A percentile compares a stretch with the other conserved stretches of the same genome.
These are phyloP conservation scores for Anthophora plumipes DNA, from an alignment of 2,888 invertebrate species.

Conservation along the genomic window DNA sequence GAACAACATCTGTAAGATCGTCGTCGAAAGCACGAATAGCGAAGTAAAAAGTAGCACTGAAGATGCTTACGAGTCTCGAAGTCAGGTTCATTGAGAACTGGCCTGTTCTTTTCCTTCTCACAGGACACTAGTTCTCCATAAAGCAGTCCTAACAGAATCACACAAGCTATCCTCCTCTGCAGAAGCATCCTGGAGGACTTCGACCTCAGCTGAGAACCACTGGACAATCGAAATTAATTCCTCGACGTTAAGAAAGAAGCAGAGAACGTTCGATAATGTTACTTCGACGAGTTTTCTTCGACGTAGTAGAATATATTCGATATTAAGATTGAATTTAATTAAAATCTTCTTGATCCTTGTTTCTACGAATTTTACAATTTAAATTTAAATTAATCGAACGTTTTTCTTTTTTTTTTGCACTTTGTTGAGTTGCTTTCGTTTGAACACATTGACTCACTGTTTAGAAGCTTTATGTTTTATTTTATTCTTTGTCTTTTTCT, in stretches of 20 bases:
- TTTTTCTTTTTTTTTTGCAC: background rate
- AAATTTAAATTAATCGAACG: too few relatives aligned
- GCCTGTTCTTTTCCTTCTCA: conserved; percentile 46
- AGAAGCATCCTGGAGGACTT: conserved; percentile 48
- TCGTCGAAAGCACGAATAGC: background rate
- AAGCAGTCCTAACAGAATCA: conserved; percentile 67
- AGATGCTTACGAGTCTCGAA: conserved; percentile 80
- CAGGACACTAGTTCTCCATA: conserved; percentile 41
- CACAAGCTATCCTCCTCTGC: conserved; percentile 55
- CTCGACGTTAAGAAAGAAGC: background rate
- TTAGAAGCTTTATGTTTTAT: too few relatives aligned
- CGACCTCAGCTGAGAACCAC: conserved; percentile 5
- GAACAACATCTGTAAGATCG: background rate
- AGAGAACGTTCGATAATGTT: background rate
- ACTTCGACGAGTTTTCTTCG: background rate
- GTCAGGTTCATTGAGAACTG: conserved; percentile 77
- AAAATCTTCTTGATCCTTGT: too few relatives aligned
- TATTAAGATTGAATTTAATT: too few relatives aligned
- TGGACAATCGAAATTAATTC: background rate
- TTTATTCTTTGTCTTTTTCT: background rate
- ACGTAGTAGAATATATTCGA: too few relatives aligned
- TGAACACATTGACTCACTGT: background rate
- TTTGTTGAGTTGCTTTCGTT: background rate
- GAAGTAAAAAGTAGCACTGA: background rate
- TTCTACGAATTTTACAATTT: too few relatives aligned